These are phyloP conservation scores for Cataglyphis altisquamis DNA, from an alignment of 2,888 invertebrate genomes.

Conservation along the genomic window DNA sequence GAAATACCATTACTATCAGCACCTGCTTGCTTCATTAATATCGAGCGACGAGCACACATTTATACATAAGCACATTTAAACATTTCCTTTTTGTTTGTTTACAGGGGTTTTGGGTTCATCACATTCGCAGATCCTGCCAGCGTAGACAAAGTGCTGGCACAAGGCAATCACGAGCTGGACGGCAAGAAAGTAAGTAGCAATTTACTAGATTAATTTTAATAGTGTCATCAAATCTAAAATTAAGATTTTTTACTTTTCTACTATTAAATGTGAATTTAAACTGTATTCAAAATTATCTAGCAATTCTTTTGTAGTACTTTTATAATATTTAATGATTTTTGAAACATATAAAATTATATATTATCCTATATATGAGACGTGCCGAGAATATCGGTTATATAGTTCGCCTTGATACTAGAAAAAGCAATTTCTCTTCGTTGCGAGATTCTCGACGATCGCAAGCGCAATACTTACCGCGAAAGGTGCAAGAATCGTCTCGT, in stretches of 20 bases:
- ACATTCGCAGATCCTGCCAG: slow-evolving; percentile 99
- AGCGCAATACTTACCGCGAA: background rate
- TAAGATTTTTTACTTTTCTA: slow-evolving; percentile 1
- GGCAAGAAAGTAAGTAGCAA: slow-evolving; percentile 97
- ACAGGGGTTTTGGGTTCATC: slow-evolving; percentile 99
- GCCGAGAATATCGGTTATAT: background rate
- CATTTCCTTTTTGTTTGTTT: slow-evolving; percentile 74
- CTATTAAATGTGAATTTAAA: background rate
- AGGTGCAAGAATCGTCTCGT: background rate
- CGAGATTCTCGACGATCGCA: background rate
- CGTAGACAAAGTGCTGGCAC: slow-evolving; percentile 99
- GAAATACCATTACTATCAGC: slow-evolving; percentile 46
- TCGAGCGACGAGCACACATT: slow-evolving; percentile 16
- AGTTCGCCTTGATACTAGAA: background rate
- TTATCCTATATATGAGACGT: background rate
- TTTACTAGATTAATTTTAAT: slow-evolving; percentile 21
- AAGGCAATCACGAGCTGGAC: slow-evolving; percentile 99
- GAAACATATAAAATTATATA: background rate
- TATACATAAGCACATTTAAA: background rate
- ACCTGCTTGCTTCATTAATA: slow-evolving; percentile 43
- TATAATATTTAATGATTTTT: slow-evolving; percentile 7
- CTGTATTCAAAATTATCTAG: background rate
- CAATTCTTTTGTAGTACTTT: background rate
- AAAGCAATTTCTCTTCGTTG: background rate
- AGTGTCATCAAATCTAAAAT: background rate